Conservation (phyloP, 1,140 invertebrate genomes). For the Nasonia vitripennis region DNA sequence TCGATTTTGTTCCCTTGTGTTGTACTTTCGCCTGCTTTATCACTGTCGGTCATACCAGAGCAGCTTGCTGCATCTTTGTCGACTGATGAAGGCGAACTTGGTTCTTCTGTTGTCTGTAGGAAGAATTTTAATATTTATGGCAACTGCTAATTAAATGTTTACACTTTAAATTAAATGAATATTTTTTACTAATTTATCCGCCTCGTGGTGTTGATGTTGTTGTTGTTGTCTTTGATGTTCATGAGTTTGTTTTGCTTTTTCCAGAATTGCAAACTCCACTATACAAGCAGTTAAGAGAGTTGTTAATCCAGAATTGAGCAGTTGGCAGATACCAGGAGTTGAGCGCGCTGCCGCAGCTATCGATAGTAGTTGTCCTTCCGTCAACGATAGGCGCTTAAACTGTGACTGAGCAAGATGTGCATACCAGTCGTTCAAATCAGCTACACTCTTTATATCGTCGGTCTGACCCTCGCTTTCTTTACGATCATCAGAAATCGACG, state of each 20-base stretch:
- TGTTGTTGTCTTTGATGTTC: conserved; percentile 14
- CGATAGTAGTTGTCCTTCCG: conserved; percentile 82
- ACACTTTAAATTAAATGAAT: neutral
- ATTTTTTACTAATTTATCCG: conserved; percentile 16
- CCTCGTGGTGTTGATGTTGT: neutral
- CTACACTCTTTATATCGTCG: conserved; percentile 82
- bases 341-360: conserved; percentile 87
- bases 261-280: conserved; percentile 59
- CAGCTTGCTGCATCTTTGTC: conserved; percentile 8
- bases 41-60: conserved; percentile 71
- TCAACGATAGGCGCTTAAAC: conserved; percentile 73
- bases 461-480: conserved; percentile 79
- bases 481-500: conserved; percentile 79
- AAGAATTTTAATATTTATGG: neutral
- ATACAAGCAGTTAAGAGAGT: conserved; percentile 78
- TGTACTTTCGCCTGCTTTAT: conserved; percentile 68
- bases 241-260: conserved; percentile 56
- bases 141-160: neutral
- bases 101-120: neutral
- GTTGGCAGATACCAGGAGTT: conserved; percentile 81
- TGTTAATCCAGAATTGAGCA: conserved; percentile 86
- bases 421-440: conserved; percentile 77
- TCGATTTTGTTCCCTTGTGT: conserved; percentile 45
- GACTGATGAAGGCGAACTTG: neutral
- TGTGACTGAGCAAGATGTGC: conserved; percentile 66